Conservation (phyloP, 1,140 invertebrate species). For the Spodoptera litura region DNA sequence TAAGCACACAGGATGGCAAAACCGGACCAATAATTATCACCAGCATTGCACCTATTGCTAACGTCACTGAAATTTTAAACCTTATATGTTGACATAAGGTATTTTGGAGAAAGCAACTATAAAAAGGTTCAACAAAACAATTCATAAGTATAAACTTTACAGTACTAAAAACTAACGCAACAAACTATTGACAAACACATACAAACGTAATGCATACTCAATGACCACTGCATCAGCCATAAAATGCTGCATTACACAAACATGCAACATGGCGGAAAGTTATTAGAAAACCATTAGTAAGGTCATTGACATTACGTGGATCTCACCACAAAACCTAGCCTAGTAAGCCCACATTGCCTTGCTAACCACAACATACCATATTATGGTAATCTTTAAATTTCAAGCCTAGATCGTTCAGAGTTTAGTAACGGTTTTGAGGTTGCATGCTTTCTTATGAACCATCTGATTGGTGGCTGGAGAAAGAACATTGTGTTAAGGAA, state of each 20-base stretch:
- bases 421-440: not conserved
- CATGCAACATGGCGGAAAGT: conserved; percentile 31
- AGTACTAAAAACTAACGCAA: too few species aligned
- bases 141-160: too few species aligned
- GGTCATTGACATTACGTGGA: conserved; percentile 43
- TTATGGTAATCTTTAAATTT: conserved; percentile 14
- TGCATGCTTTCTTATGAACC: not conserved
- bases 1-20: too few species aligned
- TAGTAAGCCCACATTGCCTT: not conserved
- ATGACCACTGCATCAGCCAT: conserved; percentile 9
- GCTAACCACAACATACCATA: conserved; percentile 16
- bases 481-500: not conserved
- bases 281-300: conserved; percentile 52
- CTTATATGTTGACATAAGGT: too few species aligned
- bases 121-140: too few species aligned
- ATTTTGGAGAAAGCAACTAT: too few species aligned
- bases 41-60: too few species aligned
- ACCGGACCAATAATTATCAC: too few species aligned
- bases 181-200: conserved; percentile 3
- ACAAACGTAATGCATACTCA: not conserved
- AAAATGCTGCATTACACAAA: not conserved
- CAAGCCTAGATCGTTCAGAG: not conserved
- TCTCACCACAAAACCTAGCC: conserved; percentile 6
- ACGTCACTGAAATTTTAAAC: too few species aligned
- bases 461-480: not conserved